Evolutionary conservation across 1,140 invertebrate species (phyloP).

Genomic region (Semibalanus balanoides): DNA sequence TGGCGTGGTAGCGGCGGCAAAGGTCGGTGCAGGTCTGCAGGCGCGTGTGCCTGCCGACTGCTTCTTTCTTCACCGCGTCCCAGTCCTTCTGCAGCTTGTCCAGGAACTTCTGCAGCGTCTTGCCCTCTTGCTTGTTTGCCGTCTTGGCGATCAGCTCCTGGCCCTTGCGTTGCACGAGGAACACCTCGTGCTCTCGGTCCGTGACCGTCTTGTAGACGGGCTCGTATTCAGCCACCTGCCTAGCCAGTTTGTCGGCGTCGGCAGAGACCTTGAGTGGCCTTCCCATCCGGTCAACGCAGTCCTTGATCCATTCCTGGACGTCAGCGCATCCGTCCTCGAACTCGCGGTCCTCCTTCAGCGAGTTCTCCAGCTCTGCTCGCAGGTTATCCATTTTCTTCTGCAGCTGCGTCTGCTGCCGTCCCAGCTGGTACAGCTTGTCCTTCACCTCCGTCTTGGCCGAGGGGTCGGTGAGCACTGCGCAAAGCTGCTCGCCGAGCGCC

Average conservation of each 20-base stretch:
- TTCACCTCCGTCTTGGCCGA: slow-evolving; percentile 79
- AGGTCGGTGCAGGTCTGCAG: slow-evolving; percentile 81
- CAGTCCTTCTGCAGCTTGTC: slow-evolving; percentile 76
- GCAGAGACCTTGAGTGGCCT: slow-evolving; percentile 71
- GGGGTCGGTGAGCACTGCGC: slow-evolving; percentile 76
- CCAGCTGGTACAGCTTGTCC: slow-evolving; percentile 63
- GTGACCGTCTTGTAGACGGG: slow-evolving; percentile 76
- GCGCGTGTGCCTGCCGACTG: slow-evolving; percentile 63
- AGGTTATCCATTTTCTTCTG: slow-evolving; percentile 77
- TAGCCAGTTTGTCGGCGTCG: slow-evolving; percentile 60
- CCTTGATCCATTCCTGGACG: slow-evolving; percentile 72
- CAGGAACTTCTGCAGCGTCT: slow-evolving; percentile 46
- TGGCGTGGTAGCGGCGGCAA: slow-evolving; percentile 73
- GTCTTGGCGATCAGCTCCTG: slow-evolving; percentile 51
- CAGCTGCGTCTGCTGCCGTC: slow-evolving; percentile 65
- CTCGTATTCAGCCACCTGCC: slow-evolving; percentile 67
- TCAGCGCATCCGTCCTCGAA: slow-evolving; percentile 71
- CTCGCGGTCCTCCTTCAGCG: slow-evolving; percentile 52
- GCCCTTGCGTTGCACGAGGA: slow-evolving; percentile 86
- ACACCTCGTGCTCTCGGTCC: slow-evolving; percentile 79
- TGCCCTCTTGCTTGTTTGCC: slow-evolving; percentile 31
- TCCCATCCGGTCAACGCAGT: slow-evolving; percentile 53
- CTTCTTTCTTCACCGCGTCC: slow-evolving; percentile 75
- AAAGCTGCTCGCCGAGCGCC: slow-evolving; percentile 66
- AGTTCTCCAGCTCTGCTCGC: slow-evolving; percentile 78